phyloP scores from a whole-genome alignment of 1,140 invertebrate species.

The Zaprionus tsacasi region DNA sequence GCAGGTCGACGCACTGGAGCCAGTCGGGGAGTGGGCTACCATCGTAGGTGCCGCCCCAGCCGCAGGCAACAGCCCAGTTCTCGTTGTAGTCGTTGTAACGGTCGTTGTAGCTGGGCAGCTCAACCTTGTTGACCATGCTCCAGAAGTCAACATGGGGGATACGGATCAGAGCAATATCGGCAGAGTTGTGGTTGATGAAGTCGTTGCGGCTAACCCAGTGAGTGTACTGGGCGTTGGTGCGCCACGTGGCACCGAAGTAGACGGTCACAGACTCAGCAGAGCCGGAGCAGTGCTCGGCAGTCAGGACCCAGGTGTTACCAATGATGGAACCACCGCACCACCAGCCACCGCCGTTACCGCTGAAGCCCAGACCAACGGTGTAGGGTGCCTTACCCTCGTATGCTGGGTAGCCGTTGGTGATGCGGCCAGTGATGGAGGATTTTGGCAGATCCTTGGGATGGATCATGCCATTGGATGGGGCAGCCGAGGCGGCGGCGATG shows the following conservation, averaged over 20 bases:
- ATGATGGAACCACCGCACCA: conserved; percentile 87
- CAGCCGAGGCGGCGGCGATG: conserved; percentile 34
- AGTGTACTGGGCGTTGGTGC: conserved; percentile 47
- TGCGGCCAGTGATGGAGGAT: conserved; percentile 51
- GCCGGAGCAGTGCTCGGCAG: conserved; percentile 68
- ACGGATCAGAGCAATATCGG: conserved; percentile 52
- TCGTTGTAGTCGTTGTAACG: conserved; percentile 37
- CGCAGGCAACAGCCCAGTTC: conserved; percentile 49
- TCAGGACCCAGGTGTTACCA: conserved; percentile 85
- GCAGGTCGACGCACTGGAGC: conserved; percentile 55
- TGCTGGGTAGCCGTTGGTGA: conserved; percentile 66
- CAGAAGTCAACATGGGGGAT: conserved; percentile 46
- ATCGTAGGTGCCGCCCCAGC: conserved; percentile 48
- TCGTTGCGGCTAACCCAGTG: conserved; percentile 41
- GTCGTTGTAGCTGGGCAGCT: conserved; percentile 48
- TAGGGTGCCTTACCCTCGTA: conserved; percentile 84
- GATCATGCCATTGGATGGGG: conserved; percentile 16
- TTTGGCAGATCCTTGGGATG: conserved; percentile 41
- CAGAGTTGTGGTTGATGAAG: conserved; percentile 46
- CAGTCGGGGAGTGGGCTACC: conserved; percentile 37
- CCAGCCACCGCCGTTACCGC: conserved; percentile 83
- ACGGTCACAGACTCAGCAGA: conserved; percentile 50
- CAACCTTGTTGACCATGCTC: conserved; percentile 46
- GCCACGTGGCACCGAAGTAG: conserved; percentile 58
- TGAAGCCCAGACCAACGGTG: conserved; percentile 84